phyloP scores from a whole-genome alignment of 2,797 vertebrate species.

The Phoxinus dragarum region DNA sequence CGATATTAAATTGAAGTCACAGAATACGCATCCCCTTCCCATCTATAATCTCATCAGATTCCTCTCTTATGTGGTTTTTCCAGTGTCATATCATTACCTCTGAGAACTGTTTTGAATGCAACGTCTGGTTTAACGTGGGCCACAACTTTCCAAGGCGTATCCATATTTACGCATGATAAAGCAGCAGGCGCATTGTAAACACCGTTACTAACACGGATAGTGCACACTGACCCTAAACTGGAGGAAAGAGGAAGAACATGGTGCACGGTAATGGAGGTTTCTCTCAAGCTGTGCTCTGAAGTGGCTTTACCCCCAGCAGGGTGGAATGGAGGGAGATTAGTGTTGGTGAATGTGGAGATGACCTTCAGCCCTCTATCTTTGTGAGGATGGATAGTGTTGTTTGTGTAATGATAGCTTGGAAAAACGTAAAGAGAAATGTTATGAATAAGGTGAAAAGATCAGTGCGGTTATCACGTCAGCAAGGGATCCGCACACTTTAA shows the following conservation, averaged over 20 bases:
- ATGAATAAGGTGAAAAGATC: slow-evolving; percentile 33
- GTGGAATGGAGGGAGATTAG: slow-evolving; percentile 43
- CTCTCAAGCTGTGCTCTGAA: slow-evolving; percentile 39
- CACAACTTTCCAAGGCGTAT: slow-evolving; percentile 52
- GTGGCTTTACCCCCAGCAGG: slow-evolving; percentile 32
- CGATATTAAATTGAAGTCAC: not conserved
- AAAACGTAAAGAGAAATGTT: slow-evolving; percentile 22
- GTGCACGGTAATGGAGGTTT: slow-evolving; percentile 64
- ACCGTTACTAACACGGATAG: slow-evolving; percentile 67
- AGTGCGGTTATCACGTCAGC: not conserved
- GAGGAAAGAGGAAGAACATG: slow-evolving; percentile 72
- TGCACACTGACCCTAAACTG: slow-evolving; percentile 61
- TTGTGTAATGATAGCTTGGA: slow-evolving; percentile 39
- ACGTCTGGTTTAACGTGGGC: slow-evolving; percentile 65
- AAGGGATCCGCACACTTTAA: not conserved
- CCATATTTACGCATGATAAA: slow-evolving; percentile 71
- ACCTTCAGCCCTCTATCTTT: slow-evolving; percentile 42
- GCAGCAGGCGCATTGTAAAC: slow-evolving; percentile 68
- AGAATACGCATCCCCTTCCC: not conserved
- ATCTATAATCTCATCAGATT: slow-evolving; percentile 39
- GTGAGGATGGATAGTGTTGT: slow-evolving; percentile 18
- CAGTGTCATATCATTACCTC: slow-evolving; percentile 47
- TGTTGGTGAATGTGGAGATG: slow-evolving; percentile 38
- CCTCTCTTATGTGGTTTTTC: not conserved
- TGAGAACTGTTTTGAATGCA: slow-evolving; percentile 54